A percentile compares a stretch with the other conserved stretches of the same genome.
These are phyloP conservation scores for Drosophila bunnanda DNA, from an alignment of 2,888 invertebrate genomes.

Conservation along the genomic window DNA sequence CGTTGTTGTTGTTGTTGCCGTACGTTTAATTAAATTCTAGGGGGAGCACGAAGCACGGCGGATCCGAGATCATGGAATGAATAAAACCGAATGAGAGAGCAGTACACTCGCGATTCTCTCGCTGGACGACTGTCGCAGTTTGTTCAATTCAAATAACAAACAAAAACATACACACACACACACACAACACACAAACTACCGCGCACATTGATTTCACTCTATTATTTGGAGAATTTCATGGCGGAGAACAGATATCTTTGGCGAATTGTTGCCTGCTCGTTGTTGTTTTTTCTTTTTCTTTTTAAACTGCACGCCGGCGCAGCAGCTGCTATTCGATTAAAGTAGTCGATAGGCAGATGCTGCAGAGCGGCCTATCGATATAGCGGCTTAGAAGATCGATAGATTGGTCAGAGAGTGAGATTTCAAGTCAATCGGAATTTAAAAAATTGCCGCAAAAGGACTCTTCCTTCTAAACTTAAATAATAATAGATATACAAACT, in stretches of 20 bases:
- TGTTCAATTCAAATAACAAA: slow-evolving; percentile 50
- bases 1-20: slow-evolving; percentile 6
- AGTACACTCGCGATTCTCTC: slow-evolving; percentile 22
- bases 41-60: slow-evolving; percentile 30
- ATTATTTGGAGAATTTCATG: slow-evolving; percentile 59
- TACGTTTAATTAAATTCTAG: slow-evolving; percentile 43
- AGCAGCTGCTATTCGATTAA: slow-evolving; percentile 62
- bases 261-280: slow-evolving; percentile 14
- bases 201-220: slow-evolving; percentile 64
- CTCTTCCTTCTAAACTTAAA: background rate
- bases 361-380: slow-evolving; percentile 51
- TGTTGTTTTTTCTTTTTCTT: slow-evolving; percentile 55
- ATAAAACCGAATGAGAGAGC: slow-evolving; percentile 52
- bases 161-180: slow-evolving; percentile 22
- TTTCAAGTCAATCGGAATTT: slow-evolving; percentile 1
- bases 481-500: background rate
- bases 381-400: slow-evolving; percentile 6
- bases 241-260: slow-evolving; percentile 31
- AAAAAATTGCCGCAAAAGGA: background rate
- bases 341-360: slow-evolving; percentile 7
- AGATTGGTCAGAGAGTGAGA: too few relatives aligned
- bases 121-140: slow-evolving; percentile 44
- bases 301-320: slow-evolving; percentile 66
- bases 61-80: slow-evolving; percentile 69
- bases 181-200: slow-evolving; percentile 37